Conservation (phyloP, 2,113 vertebrate species). For the Marmota flaviventris region DNA sequence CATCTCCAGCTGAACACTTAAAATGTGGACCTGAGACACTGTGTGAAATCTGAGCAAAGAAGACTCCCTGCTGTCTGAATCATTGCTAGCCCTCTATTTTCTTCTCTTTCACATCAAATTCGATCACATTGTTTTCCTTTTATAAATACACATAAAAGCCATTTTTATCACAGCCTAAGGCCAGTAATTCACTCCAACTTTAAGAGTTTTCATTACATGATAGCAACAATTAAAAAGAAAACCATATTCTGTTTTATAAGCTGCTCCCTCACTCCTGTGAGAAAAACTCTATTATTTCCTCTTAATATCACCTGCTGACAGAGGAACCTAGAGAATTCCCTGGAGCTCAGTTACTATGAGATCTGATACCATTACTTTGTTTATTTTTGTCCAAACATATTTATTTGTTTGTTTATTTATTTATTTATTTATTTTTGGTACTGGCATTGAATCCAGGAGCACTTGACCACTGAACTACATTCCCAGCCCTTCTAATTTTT, state of each 20-base stretch:
- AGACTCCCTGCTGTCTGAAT: not conserved
- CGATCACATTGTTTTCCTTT: not conserved
- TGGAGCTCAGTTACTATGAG: not conserved
- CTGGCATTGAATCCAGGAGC: too few species aligned
- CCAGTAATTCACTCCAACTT: constrained; percentile 35
- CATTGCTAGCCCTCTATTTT: constrained; percentile 14
- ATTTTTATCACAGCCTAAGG: constrained; percentile 50
- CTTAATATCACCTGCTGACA: not conserved
- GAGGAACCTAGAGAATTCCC: not conserved
- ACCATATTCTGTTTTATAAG: not conserved
- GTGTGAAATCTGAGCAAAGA: not conserved
- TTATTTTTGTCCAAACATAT: constrained; percentile 6
- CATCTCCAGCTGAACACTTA: not conserved
- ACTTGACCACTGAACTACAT: too few species aligned
- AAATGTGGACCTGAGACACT: not conserved
- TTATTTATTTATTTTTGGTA: too few species aligned
- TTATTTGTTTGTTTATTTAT: not conserved
- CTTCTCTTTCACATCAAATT: not conserved
- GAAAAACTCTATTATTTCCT: constrained; percentile 32
- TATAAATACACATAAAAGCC: constrained; percentile 18
- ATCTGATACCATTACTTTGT: not conserved
- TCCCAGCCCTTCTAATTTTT: too few species aligned
- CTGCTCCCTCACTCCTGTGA: not conserved
- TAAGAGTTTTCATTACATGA: not conserved
- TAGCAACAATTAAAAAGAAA: constrained; percentile 59